phyloP scores from a whole-genome alignment of 2,888 invertebrate species.

The Formica aserva region DNA sequence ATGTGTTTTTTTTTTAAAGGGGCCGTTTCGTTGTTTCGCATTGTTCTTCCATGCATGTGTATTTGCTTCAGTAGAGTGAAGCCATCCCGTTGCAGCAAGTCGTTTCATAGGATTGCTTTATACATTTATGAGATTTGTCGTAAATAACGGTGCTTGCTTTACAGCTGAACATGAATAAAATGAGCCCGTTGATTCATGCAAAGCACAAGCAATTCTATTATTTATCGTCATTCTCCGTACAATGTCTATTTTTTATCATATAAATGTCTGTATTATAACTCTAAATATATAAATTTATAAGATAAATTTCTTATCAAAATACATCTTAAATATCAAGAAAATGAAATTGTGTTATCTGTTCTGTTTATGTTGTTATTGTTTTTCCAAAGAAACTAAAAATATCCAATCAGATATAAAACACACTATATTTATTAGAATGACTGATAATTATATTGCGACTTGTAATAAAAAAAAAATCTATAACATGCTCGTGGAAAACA shows the following conservation, averaged over 20 bases:
- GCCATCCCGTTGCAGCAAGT: neutral
- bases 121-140: constrained; percentile 25
- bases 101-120: constrained; percentile 9
- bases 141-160: constrained; percentile 2
- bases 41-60: neutral
- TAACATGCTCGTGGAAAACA: neutral
- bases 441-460: neutral
- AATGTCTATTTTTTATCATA: neutral
- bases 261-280: neutral
- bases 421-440: constrained; percentile 13
- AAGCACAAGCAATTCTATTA: neutral
- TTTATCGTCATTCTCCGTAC: neutral
- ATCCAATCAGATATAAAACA: neutral
- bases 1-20: neutral
- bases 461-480: neutral
- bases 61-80: neutral
- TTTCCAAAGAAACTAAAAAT: neutral
- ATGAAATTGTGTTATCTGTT: neutral
- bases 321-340: neutral
- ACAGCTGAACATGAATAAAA: constrained; percentile 1
- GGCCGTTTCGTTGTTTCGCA: neutral
- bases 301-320: neutral
- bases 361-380: too few species aligned
- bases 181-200: neutral
- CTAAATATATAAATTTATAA: too few species aligned